Percentiles rank a stretch among this genome's conserved stretches.
Conservation (phyloP, 2,797 vertebrate species). For the Valencia hispanica region DNA sequence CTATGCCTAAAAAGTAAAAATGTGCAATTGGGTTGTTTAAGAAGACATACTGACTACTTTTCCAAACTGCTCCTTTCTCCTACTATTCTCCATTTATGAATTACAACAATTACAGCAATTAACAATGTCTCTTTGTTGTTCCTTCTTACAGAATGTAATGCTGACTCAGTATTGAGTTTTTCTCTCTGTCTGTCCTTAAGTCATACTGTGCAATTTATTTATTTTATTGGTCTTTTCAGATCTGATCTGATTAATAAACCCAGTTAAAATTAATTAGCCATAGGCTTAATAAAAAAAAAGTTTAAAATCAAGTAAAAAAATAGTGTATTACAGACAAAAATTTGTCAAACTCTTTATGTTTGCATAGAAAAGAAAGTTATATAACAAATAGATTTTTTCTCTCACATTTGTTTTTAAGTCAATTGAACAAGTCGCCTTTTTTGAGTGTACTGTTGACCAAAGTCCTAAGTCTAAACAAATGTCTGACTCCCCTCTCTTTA, state of each 20-base stretch:
- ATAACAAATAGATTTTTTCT: not conserved
- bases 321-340: too few species aligned
- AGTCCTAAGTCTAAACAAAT: slow-evolving; percentile 48
- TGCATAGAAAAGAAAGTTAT: not conserved
- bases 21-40: not conserved
- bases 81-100: too few species aligned
- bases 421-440: not conserved
- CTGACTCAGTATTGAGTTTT: too few species aligned
- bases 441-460: slow-evolving; percentile 34
- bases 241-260: too few species aligned
- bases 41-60: not conserved
- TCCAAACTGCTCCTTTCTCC: not conserved
- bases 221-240: too few species aligned
- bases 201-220: too few species aligned
- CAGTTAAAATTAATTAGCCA: too few species aligned
- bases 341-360: not conserved
- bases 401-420: not conserved
- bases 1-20: not conserved
- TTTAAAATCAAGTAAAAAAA: not conserved
- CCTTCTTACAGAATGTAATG: too few species aligned
- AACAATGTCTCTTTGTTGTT: too few species aligned
- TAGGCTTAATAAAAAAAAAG: too few species aligned
- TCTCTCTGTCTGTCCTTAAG: too few species aligned
- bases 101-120: too few species aligned
- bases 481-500: not conserved